These are phyloP conservation scores for Atlantisia rogersi DNA, from an alignment of 2,113 vertebrate genomes.

Conservation along the genomic window DNA sequence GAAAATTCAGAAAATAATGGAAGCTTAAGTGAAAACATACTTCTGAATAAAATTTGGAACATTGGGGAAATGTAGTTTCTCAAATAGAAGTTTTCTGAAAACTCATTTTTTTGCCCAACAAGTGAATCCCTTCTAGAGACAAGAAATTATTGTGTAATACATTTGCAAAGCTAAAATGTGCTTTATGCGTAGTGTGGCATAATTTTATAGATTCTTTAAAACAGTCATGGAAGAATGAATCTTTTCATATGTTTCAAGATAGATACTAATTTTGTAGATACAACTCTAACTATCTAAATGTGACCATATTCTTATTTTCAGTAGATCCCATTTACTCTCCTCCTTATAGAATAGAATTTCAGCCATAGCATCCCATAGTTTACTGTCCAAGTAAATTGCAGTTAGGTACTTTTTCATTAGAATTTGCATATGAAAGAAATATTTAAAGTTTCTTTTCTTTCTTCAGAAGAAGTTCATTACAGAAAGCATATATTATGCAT, in stretches of 20 bases:
- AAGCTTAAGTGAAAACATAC: not conserved
- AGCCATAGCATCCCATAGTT: not conserved
- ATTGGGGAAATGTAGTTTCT: fast-evolving
- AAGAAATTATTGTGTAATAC: not conserved
- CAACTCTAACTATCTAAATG: not conserved
- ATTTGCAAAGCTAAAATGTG: not conserved
- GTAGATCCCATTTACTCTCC: not conserved
- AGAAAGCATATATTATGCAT: not conserved
- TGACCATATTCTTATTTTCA: not conserved
- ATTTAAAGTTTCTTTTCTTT: fast-evolving
- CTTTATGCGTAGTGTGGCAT: not conserved
- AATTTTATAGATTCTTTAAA: not conserved
- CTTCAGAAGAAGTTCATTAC: not conserved
- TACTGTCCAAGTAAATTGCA: not conserved
- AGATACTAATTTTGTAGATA: not conserved
- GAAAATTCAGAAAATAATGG: not conserved
- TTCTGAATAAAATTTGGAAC: not conserved
- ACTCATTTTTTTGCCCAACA: not conserved
- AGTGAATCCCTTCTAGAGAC: not conserved
- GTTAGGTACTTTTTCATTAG: not conserved
- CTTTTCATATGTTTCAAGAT: not conserved
- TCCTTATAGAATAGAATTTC: not conserved
- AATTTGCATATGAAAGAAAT: not conserved
- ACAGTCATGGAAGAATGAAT: not conserved
- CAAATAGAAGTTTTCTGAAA: not conserved